Conservation (phyloP, 1,140 invertebrate genomes). For the Euwallacea fornicatus region DNA sequence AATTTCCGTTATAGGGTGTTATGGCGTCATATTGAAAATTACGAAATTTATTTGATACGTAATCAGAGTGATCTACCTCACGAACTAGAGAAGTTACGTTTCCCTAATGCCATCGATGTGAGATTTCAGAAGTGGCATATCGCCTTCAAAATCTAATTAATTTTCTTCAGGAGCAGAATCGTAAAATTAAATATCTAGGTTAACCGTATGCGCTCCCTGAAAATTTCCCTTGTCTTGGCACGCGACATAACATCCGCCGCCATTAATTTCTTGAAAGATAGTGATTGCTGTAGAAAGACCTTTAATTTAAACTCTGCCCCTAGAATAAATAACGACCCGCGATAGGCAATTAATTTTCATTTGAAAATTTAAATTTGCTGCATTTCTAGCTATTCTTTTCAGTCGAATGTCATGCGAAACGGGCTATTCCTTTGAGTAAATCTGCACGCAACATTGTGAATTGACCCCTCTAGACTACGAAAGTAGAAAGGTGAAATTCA, state of each 20-base stretch:
- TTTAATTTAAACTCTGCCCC: slow-evolving; percentile 9
- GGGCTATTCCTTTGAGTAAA: too few species aligned
- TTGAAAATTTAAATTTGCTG: slow-evolving; percentile 1
- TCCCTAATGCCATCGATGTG: too few species aligned
- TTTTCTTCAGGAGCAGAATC: not conserved
- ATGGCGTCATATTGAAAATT: too few species aligned
- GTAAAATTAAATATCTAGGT: slow-evolving; percentile 14
- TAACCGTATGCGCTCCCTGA: slow-evolving; percentile 7
- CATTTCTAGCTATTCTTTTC: too few species aligned
- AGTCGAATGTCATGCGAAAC: too few species aligned
- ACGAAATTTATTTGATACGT: too few species aligned
- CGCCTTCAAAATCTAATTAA: slow-evolving; percentile 7
- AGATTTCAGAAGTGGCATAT: not conserved
- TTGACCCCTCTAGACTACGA: too few species aligned
- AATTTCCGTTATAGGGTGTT: too few species aligned
- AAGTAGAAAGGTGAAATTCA: too few species aligned
- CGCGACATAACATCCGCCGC: slow-evolving; percentile 14
- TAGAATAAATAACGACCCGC: slow-evolving; percentile 7
- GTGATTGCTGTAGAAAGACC: slow-evolving; percentile 16
- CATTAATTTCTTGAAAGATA: slow-evolving; percentile 28
- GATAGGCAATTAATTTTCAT: not conserved
- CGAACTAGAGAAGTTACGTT: too few species aligned
- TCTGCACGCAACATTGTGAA: not conserved
- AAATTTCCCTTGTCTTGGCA: slow-evolving; percentile 17
- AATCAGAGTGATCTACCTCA: too few species aligned